Conservation (phyloP, 2,888 invertebrate species). For the Pollenia angustigena region DNA sequence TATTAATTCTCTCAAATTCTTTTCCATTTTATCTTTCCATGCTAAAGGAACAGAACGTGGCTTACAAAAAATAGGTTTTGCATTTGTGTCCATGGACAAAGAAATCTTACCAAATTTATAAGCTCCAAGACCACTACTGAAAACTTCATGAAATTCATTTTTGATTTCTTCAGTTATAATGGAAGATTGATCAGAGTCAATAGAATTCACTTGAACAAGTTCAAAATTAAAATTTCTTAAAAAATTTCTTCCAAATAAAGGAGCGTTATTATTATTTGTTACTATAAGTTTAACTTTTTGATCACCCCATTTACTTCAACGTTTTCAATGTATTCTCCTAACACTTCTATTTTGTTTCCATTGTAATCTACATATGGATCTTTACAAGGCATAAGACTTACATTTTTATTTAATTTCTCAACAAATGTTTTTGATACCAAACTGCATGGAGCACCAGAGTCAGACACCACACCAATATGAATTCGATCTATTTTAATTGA, state of each 20-base stretch:
- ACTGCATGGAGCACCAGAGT: neutral
- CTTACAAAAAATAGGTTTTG: conserved; percentile 32
- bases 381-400: neutral
- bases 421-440: too few species aligned
- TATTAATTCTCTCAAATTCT: too few species aligned
- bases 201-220: too few species aligned
- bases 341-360: too few species aligned
- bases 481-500: too few species aligned
- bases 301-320: too few species aligned
- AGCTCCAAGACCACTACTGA: conserved; percentile 35
- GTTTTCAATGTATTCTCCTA: too few species aligned
- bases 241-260: conserved; percentile 15
- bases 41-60: too few species aligned
- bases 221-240: neutral
- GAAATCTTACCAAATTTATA: conserved; percentile 41
- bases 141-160: conserved; percentile 57
- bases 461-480: neutral
- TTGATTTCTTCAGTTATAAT: conserved; percentile 18
- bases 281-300: too few species aligned
- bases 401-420: too few species aligned
- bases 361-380: too few species aligned
- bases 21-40: too few species aligned
- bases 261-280: neutral
- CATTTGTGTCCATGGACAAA: conserved; percentile 5
- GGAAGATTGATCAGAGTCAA: neutral